Evolutionary conservation across 2,797 vertebrate species (phyloP), one percentile per base, ranked within the genome.

Genomic region (Trachops cirrhosus): DNA sequence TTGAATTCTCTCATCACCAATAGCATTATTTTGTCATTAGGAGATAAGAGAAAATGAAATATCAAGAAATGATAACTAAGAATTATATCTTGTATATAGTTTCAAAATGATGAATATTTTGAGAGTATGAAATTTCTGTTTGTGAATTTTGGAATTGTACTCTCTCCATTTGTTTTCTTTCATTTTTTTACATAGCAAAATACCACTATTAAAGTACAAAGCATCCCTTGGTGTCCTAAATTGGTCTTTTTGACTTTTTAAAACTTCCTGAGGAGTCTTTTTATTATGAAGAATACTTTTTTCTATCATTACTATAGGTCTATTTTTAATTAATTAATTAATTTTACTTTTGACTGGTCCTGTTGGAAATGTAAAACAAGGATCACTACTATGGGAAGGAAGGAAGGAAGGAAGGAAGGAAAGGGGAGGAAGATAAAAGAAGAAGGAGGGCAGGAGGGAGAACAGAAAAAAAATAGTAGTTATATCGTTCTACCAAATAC

Each of bases 71-170:
- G 4, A 89, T 71, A n/a, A 41, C 1, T n/a, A 68, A 41, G 10
- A 92, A 44, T 86, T 48, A 2, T 46, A 57, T 32, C 41, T 74
- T 88, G 8, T 70, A 12, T 78, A 19, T 68, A 89, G 90, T 91
- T 94, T 85, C 32, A 68, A 29, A 95, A 34, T 82, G n/a, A 52
- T 89, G 48, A 57, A 26, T 78, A 79, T 88, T 94, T 87, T 34
- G 39, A 83, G 39, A 73, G 14, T 48, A 46, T 50, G 1, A 50
- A 57, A n/a, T 95, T 84, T 7, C 34, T 86, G n/a, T 32, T 59
- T 82, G 39, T 84, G 44, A 78, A 62, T 71, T 96, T 93, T 85
- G 71, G 8, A 85, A 62, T 10, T 82, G 37, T 6, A 34, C 26
- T 84, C 29, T 50, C 14, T 71, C 18, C 19, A 18, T 79, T 82